Conservation (phyloP, 1,140 invertebrate species). For the Habropoda laboriosa region DNA sequence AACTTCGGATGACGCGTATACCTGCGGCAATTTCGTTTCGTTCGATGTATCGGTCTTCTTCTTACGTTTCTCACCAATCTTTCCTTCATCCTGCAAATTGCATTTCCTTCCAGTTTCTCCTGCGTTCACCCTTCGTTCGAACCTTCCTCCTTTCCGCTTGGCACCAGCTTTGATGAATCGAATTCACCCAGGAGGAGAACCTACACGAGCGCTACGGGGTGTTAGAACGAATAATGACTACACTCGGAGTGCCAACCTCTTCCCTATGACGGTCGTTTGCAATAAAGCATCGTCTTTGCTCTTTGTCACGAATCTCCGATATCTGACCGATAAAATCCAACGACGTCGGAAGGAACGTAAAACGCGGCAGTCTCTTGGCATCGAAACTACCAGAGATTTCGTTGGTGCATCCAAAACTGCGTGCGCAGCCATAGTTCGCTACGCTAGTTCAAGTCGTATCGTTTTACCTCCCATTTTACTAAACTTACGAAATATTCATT, state of each 20-base stretch:
- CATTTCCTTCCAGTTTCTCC: conserved; percentile 2
- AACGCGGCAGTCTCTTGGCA: too few species aligned
- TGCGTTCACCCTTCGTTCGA: conserved; percentile 15
- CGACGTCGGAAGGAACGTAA: neutral
- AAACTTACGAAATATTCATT: too few species aligned
- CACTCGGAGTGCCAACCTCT: conserved; percentile 44
- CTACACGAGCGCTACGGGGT: neutral
- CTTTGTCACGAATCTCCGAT: neutral
- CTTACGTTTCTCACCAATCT: neutral
- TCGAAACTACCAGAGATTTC: neutral
- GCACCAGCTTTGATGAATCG: conserved; percentile 64
- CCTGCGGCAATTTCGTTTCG: neutral
- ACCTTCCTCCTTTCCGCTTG: conserved; percentile 46
- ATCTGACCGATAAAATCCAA: conserved; percentile 3
- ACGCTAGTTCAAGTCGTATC: too few species aligned
- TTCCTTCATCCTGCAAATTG: neutral
- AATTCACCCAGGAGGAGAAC: conserved; percentile 34
- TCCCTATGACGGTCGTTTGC: conserved; percentile 5
- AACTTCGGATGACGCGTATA: conserved; percentile 2
- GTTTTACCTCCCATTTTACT: too few species aligned
- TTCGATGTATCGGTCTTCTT: neutral
- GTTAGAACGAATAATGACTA: conserved; percentile 45
- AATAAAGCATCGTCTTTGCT: conserved; percentile 20
- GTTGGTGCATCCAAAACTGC: neutral
- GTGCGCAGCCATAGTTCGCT: too few species aligned